Evolutionary conservation across 2,797 vertebrate genomes (phyloP).

Genomic region (Thalassophryne amazonica): DNA sequence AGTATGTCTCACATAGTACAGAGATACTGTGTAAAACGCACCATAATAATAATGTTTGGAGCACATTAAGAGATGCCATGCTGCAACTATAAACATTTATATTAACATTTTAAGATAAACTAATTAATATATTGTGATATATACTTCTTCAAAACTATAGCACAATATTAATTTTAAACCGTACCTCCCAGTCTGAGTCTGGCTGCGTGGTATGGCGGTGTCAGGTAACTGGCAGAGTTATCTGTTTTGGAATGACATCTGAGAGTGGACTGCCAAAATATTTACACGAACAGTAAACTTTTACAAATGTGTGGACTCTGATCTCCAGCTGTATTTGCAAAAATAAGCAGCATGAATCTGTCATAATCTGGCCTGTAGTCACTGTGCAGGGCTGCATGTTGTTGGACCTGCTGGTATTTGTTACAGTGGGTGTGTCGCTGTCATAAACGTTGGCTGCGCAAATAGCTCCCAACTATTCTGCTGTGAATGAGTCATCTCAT

Average conservation of each 20-base stretch:
- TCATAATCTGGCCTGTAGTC: neutral
- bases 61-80: no score
- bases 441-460: neutral
- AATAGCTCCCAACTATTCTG: neutral
- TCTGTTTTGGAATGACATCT: neutral
- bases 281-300: slow-evolving; percentile 9
- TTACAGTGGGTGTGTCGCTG: neutral
- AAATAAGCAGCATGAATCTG: neutral
- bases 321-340: slow-evolving; percentile 4
- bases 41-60: no score
- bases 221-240: neutral
- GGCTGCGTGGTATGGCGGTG: neutral
- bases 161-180: no score
- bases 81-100: no score
- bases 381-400: neutral
- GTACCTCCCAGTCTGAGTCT: neutral
- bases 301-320: slow-evolving; percentile 2
- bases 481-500: no score
- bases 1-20: no score
- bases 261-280: neutral
- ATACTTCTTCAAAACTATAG: no score
- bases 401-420: neutral
- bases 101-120: no score
- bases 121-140: no score
- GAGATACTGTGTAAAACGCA: no score